Evolutionary conservation across 92 coral and sea anemone species (phyloP).

Genomic region (Palythoa heliodiscus): DNA sequence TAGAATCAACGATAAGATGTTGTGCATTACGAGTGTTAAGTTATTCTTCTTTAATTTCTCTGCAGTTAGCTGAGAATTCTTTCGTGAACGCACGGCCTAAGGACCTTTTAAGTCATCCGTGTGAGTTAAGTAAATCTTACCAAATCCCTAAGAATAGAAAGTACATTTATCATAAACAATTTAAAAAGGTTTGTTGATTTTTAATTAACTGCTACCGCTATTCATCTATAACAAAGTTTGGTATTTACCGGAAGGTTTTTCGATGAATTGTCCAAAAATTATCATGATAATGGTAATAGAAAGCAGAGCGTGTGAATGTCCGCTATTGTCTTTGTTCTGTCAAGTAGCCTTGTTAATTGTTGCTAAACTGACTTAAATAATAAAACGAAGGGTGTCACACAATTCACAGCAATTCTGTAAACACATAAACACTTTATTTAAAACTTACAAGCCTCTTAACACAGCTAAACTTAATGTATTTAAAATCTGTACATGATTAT

Average conservation of each 20-base stretch:
- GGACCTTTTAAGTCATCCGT: background rate
- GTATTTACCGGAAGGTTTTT: conserved; percentile 42
- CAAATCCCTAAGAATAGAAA: conserved; percentile 13
- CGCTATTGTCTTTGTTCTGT: conserved; percentile 18
- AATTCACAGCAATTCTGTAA: conserved; percentile 37
- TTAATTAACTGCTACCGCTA: conserved; percentile 37
- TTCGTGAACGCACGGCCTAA: background rate
- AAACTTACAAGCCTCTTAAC: background rate
- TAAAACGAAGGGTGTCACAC: conserved; percentile 29
- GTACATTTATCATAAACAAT: conserved; percentile 22
- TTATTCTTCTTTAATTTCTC: background rate
- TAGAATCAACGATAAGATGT: background rate
- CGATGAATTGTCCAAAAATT: conserved; percentile 12
- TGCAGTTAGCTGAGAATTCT: background rate
- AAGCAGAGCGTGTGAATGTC: conserved; percentile 22
- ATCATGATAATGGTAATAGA: conserved; percentile 31
- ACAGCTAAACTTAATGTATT: background rate
- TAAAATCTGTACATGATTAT: background rate
- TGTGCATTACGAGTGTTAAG: background rate
- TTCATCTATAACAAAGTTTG: conserved; percentile 19
- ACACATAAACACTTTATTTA: conserved; percentile 42
- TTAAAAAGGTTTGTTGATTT: conserved; percentile 44
- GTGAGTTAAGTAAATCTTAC: background rate
- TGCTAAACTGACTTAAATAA: conserved; percentile 30
- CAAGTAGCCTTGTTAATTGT: conserved; percentile 42